Base-by-base conservation (phyloP, 1,140 invertebrate genomes). In the Ceratina calcarata region DNA sequence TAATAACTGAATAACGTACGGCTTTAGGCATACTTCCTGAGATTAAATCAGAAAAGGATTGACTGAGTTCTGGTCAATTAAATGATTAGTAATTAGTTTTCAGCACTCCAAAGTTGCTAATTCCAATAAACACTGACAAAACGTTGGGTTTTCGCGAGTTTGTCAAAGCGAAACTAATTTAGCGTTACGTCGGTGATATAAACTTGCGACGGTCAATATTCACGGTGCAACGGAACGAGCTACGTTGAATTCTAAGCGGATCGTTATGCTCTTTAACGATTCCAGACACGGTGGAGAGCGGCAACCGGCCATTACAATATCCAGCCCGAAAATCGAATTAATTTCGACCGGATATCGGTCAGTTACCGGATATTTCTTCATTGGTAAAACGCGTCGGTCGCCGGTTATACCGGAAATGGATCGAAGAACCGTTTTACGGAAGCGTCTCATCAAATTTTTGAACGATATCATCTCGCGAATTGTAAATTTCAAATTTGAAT, bases 311-410 rank as follows among this genome's bases (percentile, higher is more conserved):
- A 84, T 80, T 85, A 84, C 70, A 84, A 85, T 84, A 85, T 84
- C 79, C 84, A 51, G 78, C 72, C 32, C 71, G 75, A 79, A 79
- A 84, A 81, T 67, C 68, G 64, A 85, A 85, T 85, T 85, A 84
- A 85, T 85, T 84, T 72, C 61, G 60, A 51, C 78, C 83, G 83
- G 83, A 85, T 85, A 85, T 72, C 83, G 83, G 78, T 73, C 82
- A 77, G 57, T 69, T 81, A 78, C 83, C 83, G 83, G 83, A 85
- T 76, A 85, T 73, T 78, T 62, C 53, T 13, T 16, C 49, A 60
- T 58, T 49, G 82, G 53, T 57, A 22, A 70, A 81, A 85, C 83
- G 69, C 81, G 73, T 64, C 68, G 49, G 62, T 15, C 10, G 61
- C 20, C 18, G 61, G 2, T 49, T 6, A 45, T 49, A 65, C 69